Base-by-base conservation (phyloP, 2,888 invertebrate genomes). In the Prenolepis imparis region DNA sequence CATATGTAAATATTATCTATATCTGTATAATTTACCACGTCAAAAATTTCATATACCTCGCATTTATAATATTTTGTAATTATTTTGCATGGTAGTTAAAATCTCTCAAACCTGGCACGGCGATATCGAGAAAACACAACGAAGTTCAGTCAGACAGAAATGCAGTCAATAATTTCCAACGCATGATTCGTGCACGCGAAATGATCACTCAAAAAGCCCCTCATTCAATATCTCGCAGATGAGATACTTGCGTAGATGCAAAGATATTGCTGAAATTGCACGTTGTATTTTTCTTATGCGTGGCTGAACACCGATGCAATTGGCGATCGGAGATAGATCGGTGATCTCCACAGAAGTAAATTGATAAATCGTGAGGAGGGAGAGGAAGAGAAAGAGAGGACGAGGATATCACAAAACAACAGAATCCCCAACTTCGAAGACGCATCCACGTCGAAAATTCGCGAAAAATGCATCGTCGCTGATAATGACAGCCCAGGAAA, bases 211-310 rank as follows among this genome's bases (percentile, higher is more conserved):
- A 28, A 52, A 1, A 41, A 59, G n/a, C 24, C 48, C n/a, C n/a
- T 4, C 59, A 59, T 61, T 63, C 63, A 44, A 74, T 63, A 74
- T 36, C 44, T 74, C 15, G 21, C 75, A n/a, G n/a, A 48, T 48
- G 6, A 48, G 18, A 41, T 41, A 41, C 41, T 41, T 12, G 32
- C 36, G 11, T 74, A 36, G 64, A 55, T 66, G 52, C 12, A 24
- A 75, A 75, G 74, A 75, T 75, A 75, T 24, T 24, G 48, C 32
- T 74, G 44, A 74, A 64, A 74, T 74, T 75, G 63, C 48, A 63
- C 41, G 18, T 75, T 63, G 48, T 11, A 75, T 48, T 59, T 59
- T 75, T 64, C 48, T 48, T 36, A 74, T 63, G 44, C 63, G 32
- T 63, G n/a, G 18, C 55, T 59, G 24, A 32, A 32, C 48, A 32